phyloP scores from a whole-genome alignment of 2,797 vertebrate genomes.

The Lepilemur ruficaudatus region DNA sequence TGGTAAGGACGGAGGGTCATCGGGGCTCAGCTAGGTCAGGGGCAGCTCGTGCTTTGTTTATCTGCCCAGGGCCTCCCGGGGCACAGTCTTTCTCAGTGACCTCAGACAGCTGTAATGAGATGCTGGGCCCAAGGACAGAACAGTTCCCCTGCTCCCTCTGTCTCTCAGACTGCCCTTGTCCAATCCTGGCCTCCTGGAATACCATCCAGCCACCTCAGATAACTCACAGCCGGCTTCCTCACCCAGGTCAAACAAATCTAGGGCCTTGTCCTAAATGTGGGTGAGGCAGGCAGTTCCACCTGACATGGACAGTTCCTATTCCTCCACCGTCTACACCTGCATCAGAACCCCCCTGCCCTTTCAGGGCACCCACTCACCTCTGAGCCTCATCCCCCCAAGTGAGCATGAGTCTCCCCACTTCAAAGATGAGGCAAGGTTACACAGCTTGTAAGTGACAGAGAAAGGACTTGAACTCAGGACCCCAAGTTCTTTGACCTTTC shows the following conservation, averaged over 20 bases:
- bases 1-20: neutral
- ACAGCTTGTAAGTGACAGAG: neutral
- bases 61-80: neutral
- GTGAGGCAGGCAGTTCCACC: neutral
- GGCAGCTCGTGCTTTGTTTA: neutral
- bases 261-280: neutral
- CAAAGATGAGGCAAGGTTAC: neutral
- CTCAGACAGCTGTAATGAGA: neutral
- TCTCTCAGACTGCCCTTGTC: neutral
- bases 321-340: neutral
- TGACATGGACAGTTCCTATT: neutral
- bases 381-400: neutral
- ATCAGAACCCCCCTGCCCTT: neutral
- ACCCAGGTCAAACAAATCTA: neutral
- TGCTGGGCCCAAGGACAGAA: neutral
- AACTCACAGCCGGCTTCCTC: neutral
- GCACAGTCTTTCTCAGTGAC: neutral
- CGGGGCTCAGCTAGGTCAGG: neutral
- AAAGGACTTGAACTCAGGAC: neutral
- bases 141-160: neutral
- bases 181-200: neutral
- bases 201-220: neutral
- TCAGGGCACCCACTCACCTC: neutral
- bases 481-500: neutral
- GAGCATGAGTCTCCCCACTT: neutral